Conservation (phyloP, 2,888 invertebrate genomes). For the Schizotus pectinicornis region DNA sequence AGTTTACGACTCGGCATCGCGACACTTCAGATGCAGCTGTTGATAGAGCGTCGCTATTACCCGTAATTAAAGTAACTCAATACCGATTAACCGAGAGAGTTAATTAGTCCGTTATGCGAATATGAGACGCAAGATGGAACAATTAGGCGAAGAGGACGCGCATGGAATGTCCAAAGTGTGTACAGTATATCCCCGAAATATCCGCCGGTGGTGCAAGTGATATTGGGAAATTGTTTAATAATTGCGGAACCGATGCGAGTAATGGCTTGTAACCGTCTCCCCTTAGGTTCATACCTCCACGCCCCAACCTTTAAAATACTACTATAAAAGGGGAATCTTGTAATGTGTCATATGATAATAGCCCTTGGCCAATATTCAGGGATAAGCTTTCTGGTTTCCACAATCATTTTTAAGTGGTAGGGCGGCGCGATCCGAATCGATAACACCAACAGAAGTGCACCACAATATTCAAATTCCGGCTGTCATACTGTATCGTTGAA, state of each 20-base stretch:
- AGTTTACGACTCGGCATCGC: background rate
- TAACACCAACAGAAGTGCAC: no score
- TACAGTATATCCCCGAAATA: slow-evolving; percentile 7
- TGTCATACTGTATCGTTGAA: no score
- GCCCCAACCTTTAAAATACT: slow-evolving; percentile 3
- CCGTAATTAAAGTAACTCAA: slow-evolving; percentile 40
- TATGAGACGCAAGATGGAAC: slow-evolving; percentile 43
- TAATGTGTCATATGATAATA: slow-evolving; percentile 23
- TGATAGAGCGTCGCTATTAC: slow-evolving; percentile 13
- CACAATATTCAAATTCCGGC: no score
- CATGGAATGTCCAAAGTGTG: slow-evolving; percentile 24
- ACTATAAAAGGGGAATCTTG: slow-evolving; percentile 20
- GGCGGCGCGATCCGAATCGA: no score
- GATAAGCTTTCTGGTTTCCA: no score
- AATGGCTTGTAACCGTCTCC: slow-evolving; percentile 40
- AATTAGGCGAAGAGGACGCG: slow-evolving; percentile 33
- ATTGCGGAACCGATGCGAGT: slow-evolving; percentile 42
- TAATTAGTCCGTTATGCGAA: slow-evolving; percentile 46
- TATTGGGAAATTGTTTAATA: slow-evolving; percentile 42
- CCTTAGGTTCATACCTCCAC: slow-evolving; percentile 13
- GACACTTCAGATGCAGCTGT: slow-evolving; percentile 12
- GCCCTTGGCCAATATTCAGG: slow-evolving; percentile 19
- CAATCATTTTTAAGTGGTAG: no score
- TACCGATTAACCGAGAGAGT: slow-evolving; percentile 40
- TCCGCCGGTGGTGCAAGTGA: background rate